These are phyloP conservation scores for Steinernema scapterisci DNA, from an alignment of 2,888 invertebrate species.

Conservation along the genomic window DNA sequence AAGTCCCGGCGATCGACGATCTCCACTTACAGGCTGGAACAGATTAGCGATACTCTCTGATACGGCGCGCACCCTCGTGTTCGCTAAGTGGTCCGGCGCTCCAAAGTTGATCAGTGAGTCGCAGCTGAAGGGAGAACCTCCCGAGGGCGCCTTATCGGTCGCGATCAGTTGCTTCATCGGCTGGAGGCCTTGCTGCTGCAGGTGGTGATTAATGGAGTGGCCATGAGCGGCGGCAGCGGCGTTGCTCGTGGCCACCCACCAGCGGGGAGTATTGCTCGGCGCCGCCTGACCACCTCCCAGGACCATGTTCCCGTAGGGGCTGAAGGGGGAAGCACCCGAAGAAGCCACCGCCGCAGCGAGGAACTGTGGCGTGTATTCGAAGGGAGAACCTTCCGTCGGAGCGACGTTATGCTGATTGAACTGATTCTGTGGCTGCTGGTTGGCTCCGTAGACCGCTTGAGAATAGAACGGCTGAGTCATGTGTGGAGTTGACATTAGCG, in stretches of 20 bases:
- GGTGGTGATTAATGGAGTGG: conserved; percentile 14
- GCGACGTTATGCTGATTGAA: not conserved
- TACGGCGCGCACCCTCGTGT: conserved; percentile 4
- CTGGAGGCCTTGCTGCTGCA: conserved; percentile 21
- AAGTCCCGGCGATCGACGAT: not conserved
- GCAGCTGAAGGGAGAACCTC: conserved; percentile 26
- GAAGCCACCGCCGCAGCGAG: conserved; percentile 43
- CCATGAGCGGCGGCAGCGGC: not conserved
- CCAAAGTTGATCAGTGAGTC: conserved; percentile 26
- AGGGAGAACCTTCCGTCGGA: conserved; percentile 27
- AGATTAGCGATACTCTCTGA: conserved; percentile 24
- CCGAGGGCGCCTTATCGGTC: conserved; percentile 11
- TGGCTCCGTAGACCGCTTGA: conserved; percentile 33
- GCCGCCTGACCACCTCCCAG: not conserved
- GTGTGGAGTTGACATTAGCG: conserved; percentile 25
- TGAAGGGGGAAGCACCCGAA: conserved; percentile 9
- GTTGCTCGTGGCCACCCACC: conserved; percentile 13
- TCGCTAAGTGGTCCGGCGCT: not conserved
- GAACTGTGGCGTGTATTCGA: conserved; percentile 59
- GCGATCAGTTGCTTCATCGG: conserved; percentile 23
- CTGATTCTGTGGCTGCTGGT: conserved; percentile 3
- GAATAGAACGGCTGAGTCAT: conserved; percentile 45
- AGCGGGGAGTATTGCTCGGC: not conserved
- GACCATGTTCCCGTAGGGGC: conserved; percentile 19
- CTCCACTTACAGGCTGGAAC: conserved; percentile 15